phyloP scores from a whole-genome alignment of 2,113 vertebrate genomes.

The Pyrgilauda ruficollis region DNA sequence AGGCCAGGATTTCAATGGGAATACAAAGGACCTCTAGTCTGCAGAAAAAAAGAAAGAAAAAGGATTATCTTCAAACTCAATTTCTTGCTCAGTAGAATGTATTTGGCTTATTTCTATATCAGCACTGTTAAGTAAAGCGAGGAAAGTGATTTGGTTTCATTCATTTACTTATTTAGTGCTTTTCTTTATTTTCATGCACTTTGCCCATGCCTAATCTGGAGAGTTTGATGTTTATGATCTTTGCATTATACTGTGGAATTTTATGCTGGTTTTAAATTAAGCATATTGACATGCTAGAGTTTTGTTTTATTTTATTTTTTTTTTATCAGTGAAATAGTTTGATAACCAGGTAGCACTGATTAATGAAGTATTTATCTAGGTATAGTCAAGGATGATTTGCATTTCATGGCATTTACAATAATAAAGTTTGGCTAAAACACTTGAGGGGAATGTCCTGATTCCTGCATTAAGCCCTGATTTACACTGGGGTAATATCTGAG shows the following conservation, averaged over 20 bases:
- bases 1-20: background rate
- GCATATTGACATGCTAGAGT: background rate
- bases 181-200: background rate
- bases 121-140: background rate
- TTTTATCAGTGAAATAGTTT: background rate
- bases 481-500: background rate
- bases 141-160: background rate
- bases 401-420: background rate
- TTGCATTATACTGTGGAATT: background rate
- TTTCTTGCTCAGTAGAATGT: background rate
- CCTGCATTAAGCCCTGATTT: background rate
- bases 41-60: background rate
- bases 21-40: background rate
- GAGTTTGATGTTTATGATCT: background rate
- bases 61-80: background rate
- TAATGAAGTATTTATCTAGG: background rate
- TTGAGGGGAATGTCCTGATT: background rate
- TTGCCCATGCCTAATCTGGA: background rate
- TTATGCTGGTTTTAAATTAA: background rate
- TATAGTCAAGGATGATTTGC: background rate
- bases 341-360: background rate
- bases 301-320: background rate
- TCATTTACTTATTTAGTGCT: background rate
- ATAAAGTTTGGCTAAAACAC: background rate
- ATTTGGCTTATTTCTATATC: background rate